Conservation (phyloP, 1,140 invertebrate species). For the Dreissena polymorpha region DNA sequence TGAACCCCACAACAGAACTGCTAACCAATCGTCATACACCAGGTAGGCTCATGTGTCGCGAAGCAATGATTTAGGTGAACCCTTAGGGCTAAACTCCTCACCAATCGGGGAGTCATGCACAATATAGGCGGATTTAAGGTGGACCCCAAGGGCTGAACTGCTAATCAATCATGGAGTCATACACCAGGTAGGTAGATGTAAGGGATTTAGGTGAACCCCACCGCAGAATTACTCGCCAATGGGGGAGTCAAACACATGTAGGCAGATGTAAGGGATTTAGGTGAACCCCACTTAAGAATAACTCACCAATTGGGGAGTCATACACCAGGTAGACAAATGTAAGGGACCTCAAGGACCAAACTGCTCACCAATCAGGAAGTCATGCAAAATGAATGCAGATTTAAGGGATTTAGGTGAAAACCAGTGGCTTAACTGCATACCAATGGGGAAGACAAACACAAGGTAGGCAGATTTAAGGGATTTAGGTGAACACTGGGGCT, state of each 20-base stretch:
- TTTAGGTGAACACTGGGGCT: too few relatives aligned
- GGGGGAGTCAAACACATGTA: constrained; percentile 75
- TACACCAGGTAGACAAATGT: constrained; percentile 72
- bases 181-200: constrained; percentile 69
- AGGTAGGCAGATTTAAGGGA: constrained; percentile 61
- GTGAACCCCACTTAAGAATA: constrained; percentile 75
- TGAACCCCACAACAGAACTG: too few relatives aligned
- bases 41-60: constrained; percentile 62
- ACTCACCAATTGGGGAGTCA: constrained; percentile 78
- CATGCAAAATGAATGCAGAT: too few relatives aligned
- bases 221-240: constrained; percentile 77
- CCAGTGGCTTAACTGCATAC: constrained; percentile 76
- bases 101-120: too few relatives aligned
- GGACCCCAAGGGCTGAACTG: constrained; percentile 74
- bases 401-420: constrained; percentile 45
- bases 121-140: constrained; percentile 74
- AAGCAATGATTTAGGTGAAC: too few relatives aligned
- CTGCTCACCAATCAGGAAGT: too few relatives aligned
- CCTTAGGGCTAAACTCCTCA: too few relatives aligned
- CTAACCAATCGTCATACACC: constrained; percentile 76
- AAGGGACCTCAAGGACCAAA: too few relatives aligned
- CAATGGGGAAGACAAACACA: constrained; percentile 78
- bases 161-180: constrained; percentile 79
- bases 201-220: constrained; percentile 60
- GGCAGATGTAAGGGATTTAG: neutral